Conservation (phyloP, 2,888 invertebrate genomes). For the Apamea sordens region DNA sequence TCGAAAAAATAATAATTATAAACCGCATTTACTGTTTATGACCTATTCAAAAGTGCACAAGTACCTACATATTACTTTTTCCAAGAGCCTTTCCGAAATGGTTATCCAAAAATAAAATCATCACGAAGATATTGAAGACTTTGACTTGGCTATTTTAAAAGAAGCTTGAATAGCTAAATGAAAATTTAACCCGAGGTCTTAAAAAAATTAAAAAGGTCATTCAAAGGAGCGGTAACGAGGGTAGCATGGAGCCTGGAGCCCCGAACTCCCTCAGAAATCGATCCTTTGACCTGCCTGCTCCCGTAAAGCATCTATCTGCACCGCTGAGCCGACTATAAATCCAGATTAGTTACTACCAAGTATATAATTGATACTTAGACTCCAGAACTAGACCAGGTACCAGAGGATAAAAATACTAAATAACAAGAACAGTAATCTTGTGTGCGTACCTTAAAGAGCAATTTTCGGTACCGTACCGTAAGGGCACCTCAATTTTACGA, state of each 20-base stretch:
- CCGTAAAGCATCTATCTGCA: slow-evolving; percentile 25
- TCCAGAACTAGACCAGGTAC: background rate
- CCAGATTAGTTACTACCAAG: slow-evolving; percentile 35
- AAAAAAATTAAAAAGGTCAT: slow-evolving; percentile 16
- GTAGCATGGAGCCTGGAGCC: slow-evolving; percentile 23
- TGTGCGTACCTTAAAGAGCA: slow-evolving; percentile 13
- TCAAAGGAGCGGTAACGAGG: slow-evolving; percentile 40
- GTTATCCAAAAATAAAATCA: background rate
- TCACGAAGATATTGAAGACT: background rate
- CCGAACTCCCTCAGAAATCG: slow-evolving; percentile 43
- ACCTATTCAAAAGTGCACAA: background rate
- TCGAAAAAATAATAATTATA: background rate
- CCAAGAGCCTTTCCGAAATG: background rate
- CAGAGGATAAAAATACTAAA: slow-evolving; percentile 5
- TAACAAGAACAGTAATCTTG: slow-evolving; percentile 7
- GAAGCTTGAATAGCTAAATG: background rate
- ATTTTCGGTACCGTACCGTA: slow-evolving; percentile 1
- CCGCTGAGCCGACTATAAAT: slow-evolving; percentile 39
- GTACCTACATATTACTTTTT: background rate
- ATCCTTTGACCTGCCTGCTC: slow-evolving; percentile 36
- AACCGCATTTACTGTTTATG: background rate
- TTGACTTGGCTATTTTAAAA: background rate
- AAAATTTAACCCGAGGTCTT: slow-evolving; percentile 14
- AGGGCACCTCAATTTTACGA: slow-evolving; percentile 35
- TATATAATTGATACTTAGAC: slow-evolving; percentile 27